phyloP scores from a whole-genome alignment of 2,797 vertebrate species.

The Lindbergichthys nudifrons region DNA sequence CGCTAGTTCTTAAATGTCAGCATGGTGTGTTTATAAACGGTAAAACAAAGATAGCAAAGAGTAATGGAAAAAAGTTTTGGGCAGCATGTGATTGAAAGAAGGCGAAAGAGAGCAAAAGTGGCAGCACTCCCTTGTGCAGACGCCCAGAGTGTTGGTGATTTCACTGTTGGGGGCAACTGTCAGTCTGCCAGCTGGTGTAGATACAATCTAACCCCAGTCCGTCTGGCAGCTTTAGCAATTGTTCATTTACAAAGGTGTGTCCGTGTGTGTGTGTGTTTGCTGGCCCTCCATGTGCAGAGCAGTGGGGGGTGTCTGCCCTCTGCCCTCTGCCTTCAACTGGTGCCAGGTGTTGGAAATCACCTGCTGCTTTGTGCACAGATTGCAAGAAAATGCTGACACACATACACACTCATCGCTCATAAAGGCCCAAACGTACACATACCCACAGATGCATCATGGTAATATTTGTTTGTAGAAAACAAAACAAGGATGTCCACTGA shows the following conservation, averaged over 20 bases:
- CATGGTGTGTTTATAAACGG: neutral
- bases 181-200: slow-evolving; percentile 64
- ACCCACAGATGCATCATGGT: neutral
- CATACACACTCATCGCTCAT: slow-evolving; percentile 15
- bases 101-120: slow-evolving; percentile 27
- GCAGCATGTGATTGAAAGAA: slow-evolving; percentile 29
- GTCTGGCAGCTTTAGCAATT: slow-evolving; percentile 61
- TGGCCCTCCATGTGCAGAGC: neutral
- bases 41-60: slow-evolving; percentile 3
- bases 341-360: slow-evolving; percentile 70
- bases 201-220: slow-evolving; percentile 52
- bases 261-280: neutral
- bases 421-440: neutral
- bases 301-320: slow-evolving; percentile 43
- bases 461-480: neutral
- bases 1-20: neutral
- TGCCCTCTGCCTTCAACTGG: slow-evolving; percentile 47
- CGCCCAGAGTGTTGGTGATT: slow-evolving; percentile 42
- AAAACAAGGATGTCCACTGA: neutral
- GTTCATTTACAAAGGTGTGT: slow-evolving; percentile 45
- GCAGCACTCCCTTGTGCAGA: slow-evolving; percentile 28
- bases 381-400: slow-evolving; percentile 13
- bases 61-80: slow-evolving; percentile 18
- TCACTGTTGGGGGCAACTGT: slow-evolving; percentile 65
- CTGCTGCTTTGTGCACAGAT: slow-evolving; percentile 60